Conservation (phyloP, 1,140 invertebrate genomes). For the Anastrepha obliqua region DNA sequence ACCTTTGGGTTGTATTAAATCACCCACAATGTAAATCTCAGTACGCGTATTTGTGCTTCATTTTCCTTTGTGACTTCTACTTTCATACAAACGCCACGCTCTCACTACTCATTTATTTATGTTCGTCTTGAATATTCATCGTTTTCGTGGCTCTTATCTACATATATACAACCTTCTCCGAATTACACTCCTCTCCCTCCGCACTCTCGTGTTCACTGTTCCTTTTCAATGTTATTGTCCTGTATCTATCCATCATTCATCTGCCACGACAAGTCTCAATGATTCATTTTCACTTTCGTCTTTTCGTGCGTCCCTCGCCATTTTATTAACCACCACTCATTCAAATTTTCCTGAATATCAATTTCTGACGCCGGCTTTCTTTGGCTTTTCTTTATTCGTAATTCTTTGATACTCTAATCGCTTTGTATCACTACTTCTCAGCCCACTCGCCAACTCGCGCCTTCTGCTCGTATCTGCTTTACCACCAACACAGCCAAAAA, state of each 20-base stretch:
- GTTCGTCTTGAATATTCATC: too few relatives aligned
- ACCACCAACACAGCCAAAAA: not conserved
- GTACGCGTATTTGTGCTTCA: too few relatives aligned
- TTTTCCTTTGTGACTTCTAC: too few relatives aligned
- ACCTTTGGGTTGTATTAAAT: too few relatives aligned
- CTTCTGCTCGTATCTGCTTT: not conserved
- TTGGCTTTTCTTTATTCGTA: constrained; percentile 20
- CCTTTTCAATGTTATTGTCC: not conserved
- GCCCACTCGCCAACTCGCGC: not conserved
- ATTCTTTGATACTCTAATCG: constrained; percentile 23
- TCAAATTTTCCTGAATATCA: not conserved
- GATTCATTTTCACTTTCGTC: not conserved
- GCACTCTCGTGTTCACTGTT: too few relatives aligned
- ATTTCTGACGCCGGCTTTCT: not conserved
- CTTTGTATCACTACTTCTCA: constrained; percentile 18
- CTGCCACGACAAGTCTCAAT: not conserved
- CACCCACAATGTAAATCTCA: too few relatives aligned
- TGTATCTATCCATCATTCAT: not conserved
- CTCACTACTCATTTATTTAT: too few relatives aligned
- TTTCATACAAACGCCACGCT: too few relatives aligned
- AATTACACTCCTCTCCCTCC: too few relatives aligned
- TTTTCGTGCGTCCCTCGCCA: not conserved
- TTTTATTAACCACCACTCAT: not conserved
- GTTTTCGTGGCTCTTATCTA: too few relatives aligned
- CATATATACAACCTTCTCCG: too few relatives aligned